These are phyloP conservation scores for Phyllopteryx taeniolatus DNA, from an alignment of 2,113 vertebrate genomes.

Conservation along the genomic window DNA sequence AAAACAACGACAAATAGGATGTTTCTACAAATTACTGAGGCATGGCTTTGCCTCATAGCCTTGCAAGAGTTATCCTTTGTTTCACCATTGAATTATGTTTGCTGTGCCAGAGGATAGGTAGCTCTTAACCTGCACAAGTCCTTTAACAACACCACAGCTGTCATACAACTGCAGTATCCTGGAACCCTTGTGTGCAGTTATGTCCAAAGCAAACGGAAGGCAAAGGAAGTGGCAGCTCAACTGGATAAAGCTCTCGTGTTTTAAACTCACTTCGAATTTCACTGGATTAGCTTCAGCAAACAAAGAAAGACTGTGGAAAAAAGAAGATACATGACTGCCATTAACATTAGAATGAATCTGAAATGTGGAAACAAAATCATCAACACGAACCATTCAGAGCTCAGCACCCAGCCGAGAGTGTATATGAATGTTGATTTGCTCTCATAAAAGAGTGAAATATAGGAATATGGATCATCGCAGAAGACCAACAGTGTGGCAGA, in stretches of 20 bases:
- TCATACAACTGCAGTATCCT: constrained; percentile 63
- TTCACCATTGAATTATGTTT: constrained; percentile 48
- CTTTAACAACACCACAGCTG: constrained; percentile 58
- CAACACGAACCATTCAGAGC: constrained; percentile 58
- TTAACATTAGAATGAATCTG: background rate
- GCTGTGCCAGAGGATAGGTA: background rate
- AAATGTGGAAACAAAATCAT: constrained; percentile 1
- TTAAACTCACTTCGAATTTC: constrained; percentile 36
- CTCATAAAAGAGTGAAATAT: constrained; percentile 60
- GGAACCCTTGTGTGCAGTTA: constrained; percentile 53
- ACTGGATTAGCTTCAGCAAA: constrained; percentile 29
- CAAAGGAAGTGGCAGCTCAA: constrained; percentile 75
- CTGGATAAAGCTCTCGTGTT: constrained; percentile 51
- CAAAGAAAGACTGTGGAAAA: constrained; percentile 41
- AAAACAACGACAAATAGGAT: constrained; percentile 25
- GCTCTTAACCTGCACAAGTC: constrained; percentile 68
- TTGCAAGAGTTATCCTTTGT: constrained; percentile 39
- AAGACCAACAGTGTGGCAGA: constrained; percentile 55
- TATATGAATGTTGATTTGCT: constrained; percentile 42
- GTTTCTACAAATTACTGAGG: constrained; percentile 25
- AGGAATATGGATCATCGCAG: constrained; percentile 56
- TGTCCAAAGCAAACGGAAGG: constrained; percentile 72
- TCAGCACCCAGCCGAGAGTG: constrained; percentile 61
- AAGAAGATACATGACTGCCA: constrained; percentile 17
- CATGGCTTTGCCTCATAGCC: constrained; percentile 17